Evolutionary conservation across 2,113 vertebrate genomes (phyloP), one percentile per base, ranked within the genome.

Genomic region (Antennarius striatus): DNA sequence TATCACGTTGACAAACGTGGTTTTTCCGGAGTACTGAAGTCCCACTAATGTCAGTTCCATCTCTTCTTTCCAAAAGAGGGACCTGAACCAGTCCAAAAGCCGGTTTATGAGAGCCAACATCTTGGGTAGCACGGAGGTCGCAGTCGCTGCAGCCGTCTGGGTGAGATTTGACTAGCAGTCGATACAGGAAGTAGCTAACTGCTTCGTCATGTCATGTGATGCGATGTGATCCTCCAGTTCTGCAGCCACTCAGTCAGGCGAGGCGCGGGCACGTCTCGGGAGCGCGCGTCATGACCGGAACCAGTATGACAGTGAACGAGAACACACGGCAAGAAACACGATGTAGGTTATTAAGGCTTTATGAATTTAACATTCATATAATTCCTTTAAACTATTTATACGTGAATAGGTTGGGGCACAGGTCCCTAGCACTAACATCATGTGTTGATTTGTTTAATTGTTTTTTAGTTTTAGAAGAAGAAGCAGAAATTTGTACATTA

Each of bases 21-120:
- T 96, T 90, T 96, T 96, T 30, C 95, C 95, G 39, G 95, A 96
- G 84, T 94, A 95, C 86, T 96, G 95, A 56, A 96, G 93, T 67
- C 95, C 95, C 50, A 96, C 95, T 67, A 96, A 79, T 0, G 95
- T 96, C 2, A 96, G 92, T 88, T 96, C 95, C 95, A 96, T 96
- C 89, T 96, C 95, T 75, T 96, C 95, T 66, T 94, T 96, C 95
- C 94, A 96, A 58, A 96, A 95, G 2, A 96, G 90, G 40, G 95
- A 90, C 79, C 92, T 86, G 84, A 96, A 93, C 94, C 95, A 96
- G 90, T 96, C 95, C 85, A 96, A 71, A 57, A 96, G 90, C 73
- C 93, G 90, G 84, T 95, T 94, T 62, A 95, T 91, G 57, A 96
- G 90, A 56, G 93, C 91, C 90, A 95, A 82, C 95, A 96, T 96